Percentiles rank a stretch among this genome's conserved stretches.
Conservation (phyloP, 2,113 vertebrate species). For the Polyodon spathula region DNA sequence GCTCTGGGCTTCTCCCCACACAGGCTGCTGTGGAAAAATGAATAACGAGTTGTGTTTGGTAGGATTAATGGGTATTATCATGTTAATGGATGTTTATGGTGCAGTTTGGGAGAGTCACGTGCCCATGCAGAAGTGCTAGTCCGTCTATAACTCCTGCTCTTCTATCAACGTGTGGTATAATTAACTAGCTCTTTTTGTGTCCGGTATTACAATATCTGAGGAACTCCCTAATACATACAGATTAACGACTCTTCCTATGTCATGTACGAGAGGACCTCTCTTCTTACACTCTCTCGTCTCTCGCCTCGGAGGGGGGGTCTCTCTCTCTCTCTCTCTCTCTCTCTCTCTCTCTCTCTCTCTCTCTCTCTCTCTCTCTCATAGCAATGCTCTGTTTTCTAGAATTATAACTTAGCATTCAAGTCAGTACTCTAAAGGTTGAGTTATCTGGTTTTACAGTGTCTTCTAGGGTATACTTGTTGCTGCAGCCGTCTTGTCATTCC, state of each 20-base stretch:
- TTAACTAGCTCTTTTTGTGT: slow-evolving; percentile 30
- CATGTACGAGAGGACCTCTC: too few species aligned
- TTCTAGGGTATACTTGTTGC: too few species aligned
- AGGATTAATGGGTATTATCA: slow-evolving; percentile 69
- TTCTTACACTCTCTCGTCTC: too few species aligned
- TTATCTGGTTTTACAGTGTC: too few species aligned
- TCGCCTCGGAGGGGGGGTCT: too few species aligned
- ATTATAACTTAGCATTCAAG: not conserved
- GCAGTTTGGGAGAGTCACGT: slow-evolving; percentile 50
- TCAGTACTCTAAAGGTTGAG: too few species aligned
- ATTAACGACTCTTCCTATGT: slow-evolving; percentile 24
- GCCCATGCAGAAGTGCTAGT: slow-evolving; percentile 42
- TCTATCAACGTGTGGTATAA: slow-evolving; percentile 15
- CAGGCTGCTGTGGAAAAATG: slow-evolving; percentile 55
- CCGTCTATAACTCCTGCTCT: slow-evolving; percentile 30
- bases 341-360: slow-evolving; percentile 10
- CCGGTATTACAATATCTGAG: slow-evolving; percentile 46
- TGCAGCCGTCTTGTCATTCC: too few species aligned
- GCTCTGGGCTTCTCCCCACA: slow-evolving; percentile 48
- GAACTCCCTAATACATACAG: slow-evolving; percentile 36
- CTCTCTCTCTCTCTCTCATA: slow-evolving; percentile 33
- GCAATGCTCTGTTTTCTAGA: not conserved
- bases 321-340: not conserved
- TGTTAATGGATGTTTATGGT: slow-evolving; percentile 64
- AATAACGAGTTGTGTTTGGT: slow-evolving; percentile 66